These are phyloP conservation scores for Arvicola amphibius DNA, from an alignment of 2,797 vertebrate species.

Conservation along the genomic window DNA sequence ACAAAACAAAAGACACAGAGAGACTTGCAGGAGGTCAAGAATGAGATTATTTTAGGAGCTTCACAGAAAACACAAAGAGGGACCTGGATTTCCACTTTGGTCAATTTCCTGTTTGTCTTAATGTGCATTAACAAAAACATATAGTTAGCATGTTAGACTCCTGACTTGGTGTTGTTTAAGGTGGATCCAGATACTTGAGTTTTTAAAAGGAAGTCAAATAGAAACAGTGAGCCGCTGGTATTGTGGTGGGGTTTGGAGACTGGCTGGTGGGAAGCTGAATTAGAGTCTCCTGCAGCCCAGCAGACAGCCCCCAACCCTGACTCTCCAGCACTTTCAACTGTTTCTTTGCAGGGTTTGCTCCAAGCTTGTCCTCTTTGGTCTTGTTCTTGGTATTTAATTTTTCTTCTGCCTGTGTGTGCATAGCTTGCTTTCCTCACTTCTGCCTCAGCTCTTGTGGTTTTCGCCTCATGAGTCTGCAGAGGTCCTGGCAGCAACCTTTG, in stretches of 20 bases:
- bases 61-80: not conserved
- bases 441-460: not conserved
- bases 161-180: not conserved
- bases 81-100: not conserved
- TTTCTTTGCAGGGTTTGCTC: not conserved
- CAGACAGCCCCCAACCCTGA: not conserved
- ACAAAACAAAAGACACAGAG: slow-evolving; percentile 8
- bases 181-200: not conserved
- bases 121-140: not conserved
- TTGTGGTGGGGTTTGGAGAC: not conserved
- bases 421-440: slow-evolving; percentile 26
- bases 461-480: not conserved
- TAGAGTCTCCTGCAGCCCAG: not conserved
- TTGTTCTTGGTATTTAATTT: not conserved
- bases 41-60: not conserved
- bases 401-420: not conserved
- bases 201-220: slow-evolving; percentile 12
- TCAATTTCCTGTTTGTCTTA: not conserved
- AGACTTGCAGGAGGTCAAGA: not conserved
- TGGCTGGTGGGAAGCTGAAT: not conserved
- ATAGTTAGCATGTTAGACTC: not conserved
- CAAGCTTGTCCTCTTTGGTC: not conserved
- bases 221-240: not conserved
- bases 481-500: not conserved
- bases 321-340: not conserved